Conservation (phyloP, 1,140 invertebrate genomes). For the Cotesia glomerata region DNA sequence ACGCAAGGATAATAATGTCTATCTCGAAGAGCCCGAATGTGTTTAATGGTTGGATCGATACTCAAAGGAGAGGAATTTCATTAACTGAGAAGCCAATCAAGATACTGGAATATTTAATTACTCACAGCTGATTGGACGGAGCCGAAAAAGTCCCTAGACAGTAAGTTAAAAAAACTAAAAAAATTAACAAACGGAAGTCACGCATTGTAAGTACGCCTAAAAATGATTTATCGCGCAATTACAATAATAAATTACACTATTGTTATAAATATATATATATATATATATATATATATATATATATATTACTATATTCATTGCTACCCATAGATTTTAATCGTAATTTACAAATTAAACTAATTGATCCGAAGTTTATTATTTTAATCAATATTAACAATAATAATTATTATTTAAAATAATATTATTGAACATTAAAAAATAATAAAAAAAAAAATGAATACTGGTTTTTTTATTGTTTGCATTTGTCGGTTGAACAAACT, state of each 20-base stretch:
- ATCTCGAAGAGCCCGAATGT: neutral
- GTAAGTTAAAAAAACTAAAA: neutral
- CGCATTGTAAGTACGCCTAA: constrained; percentile 24
- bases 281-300: neutral
- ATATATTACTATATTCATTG: neutral
- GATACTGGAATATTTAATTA: neutral
- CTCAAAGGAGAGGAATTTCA: neutral
- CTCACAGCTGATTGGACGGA: neutral
- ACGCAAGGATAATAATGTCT: neutral
- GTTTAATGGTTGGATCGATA: constrained; percentile 15
- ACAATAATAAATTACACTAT: neutral
- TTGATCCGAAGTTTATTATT: no score
- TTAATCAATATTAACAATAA: neutral
- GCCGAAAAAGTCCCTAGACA: constrained; percentile 14
- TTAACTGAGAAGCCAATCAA: neutral
- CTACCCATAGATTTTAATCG: neutral
- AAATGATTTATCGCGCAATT: neutral
- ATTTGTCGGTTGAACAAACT: constrained; percentile 17
- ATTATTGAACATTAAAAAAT: neutral
- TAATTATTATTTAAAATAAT: neutral
- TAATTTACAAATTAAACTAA: no score
- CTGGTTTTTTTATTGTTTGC: constrained; percentile 9
- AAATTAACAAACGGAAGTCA: constrained; percentile 11
- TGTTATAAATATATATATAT: neutral
- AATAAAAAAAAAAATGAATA: neutral